These are phyloP conservation scores for Polyergus mexicanus DNA, from an alignment of 1,140 invertebrate genomes.

Conservation along the genomic window DNA sequence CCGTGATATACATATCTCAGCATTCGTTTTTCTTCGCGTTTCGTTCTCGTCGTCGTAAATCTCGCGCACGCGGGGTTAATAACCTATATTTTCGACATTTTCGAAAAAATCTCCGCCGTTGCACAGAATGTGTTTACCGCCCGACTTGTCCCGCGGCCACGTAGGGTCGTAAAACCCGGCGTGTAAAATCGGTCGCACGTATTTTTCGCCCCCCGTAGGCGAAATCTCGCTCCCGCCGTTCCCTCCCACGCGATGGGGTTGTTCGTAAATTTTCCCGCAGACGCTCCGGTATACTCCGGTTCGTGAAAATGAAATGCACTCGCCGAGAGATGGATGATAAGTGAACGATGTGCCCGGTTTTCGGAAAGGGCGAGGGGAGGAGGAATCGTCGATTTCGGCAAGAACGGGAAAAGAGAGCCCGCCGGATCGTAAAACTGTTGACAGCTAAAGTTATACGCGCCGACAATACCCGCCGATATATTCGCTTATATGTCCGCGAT, in stretches of 20 bases:
- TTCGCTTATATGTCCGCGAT: slow-evolving; percentile 67
- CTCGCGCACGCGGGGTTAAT: not conserved
- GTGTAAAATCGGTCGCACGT: slow-evolving; percentile 74
- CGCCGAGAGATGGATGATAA: slow-evolving; percentile 65
- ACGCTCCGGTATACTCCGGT: slow-evolving; percentile 62
- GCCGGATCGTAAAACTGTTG: slow-evolving; percentile 80
- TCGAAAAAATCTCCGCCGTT: slow-evolving; percentile 44
- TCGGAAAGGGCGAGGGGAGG: not conserved
- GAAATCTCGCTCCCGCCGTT: slow-evolving; percentile 67
- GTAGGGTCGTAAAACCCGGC: slow-evolving; percentile 80
- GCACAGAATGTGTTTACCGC: slow-evolving; percentile 70
- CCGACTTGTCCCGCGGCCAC: slow-evolving; percentile 74
- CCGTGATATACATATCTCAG: not conserved
- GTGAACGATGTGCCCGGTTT: slow-evolving; percentile 55
- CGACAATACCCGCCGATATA: slow-evolving; percentile 68
- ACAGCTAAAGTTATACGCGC: slow-evolving; percentile 77
- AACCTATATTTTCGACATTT: not conserved
- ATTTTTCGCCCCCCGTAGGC: slow-evolving; percentile 64
- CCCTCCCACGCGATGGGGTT: slow-evolving; percentile 48
- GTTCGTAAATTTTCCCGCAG: slow-evolving; percentile 82
- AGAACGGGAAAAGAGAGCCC: not conserved
- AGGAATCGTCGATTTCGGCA: slow-evolving; percentile 47
- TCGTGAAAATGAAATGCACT: slow-evolving; percentile 82
- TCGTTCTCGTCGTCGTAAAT: slow-evolving; percentile 12
- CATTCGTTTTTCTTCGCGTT: not conserved